Evolutionary conservation across 2,888 invertebrate genomes (phyloP), one percentile per base, ranked within the genome.

Genomic region (Agrochola lychnidis): DNA sequence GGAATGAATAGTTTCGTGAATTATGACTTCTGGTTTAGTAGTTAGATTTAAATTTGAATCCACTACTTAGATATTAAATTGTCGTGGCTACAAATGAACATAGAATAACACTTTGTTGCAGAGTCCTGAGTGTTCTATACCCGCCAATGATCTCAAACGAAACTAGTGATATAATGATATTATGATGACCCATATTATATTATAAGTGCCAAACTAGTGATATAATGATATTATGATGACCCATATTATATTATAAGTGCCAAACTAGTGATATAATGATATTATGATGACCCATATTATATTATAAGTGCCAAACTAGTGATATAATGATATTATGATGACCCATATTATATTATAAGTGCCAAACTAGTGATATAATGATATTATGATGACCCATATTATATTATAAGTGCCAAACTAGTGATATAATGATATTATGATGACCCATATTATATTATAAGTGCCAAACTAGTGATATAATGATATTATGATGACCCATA

Each of bases 1-100:
- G n/a, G n/a, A 68, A 73, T 73, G 36, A 76, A 73, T 66, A 30
- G 70, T 51, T 79, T 45, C 12, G 16, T 51, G 56, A 53, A 73
- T 83, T 59, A 73, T 70, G 48, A 66, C 22, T 70, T 78, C 66
- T 68, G 61, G 53, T 53, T 57, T 71, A 3, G 16, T 30, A 22
- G 61, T 56, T 56, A 45, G 40, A 40, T 72, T 57, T 57, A 4
- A 16, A 5, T 62, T 19, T 40, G 40, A 22, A 62, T 14, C 7
- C 12, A 6, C 4, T 62, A 12, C 9, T 79, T 73, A 16, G 19
- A 30, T n/a, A 59, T 51, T 30, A 30, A 30, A 30, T 59, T 51
- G 14, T 61, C n/a, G n/a, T 36, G 12, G 16, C 30, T 9, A 36
- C n/a, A n/a, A 78, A 36, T 25, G 3, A 10, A 14, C 3, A 2